Base-by-base conservation (phyloP, 2,888 invertebrate species). In the Lasioglossum vierecki region DNA sequence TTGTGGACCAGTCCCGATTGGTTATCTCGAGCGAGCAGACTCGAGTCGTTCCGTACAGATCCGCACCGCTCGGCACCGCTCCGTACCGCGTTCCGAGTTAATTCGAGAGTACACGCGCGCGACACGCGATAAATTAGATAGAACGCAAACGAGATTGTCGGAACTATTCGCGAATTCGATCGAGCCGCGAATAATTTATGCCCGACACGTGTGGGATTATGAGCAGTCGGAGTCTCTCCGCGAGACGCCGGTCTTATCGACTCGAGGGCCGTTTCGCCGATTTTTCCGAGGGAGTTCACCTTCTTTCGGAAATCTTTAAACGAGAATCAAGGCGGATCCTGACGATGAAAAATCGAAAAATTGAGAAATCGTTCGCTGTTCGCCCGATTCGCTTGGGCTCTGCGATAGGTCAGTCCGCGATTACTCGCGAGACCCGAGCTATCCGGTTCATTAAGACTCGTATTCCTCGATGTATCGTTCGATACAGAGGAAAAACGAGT, bases 61-160 rank as follows among this genome's bases (percentile, higher is more conserved):
- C 76, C 71, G 39, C 39, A 18, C 4, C 26, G 76, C 30, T 53
- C 49, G 2, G 49, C 49, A 53, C 22, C 22, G 53, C 53, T 53
- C 53, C 2, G 53, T 22, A 72, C 73, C 49, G 74, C 80, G 85
- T 85, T 84, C 85, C 66, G 46, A 81, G 85, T 85, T 85, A 85
- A 85, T 85, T 85, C 84, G 84, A 79, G 84, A 84, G 84, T 85
- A 81, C 85, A 76, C 80, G 85, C 85, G 77, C 73, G 72, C 83
- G 79, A 84, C 84, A 72, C 78, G 78, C 80, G 85, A 85, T 85
- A 85, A 85, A 85, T 85, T 85, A 81, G 85, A 85, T 85, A 78
- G 85, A 81, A 81, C 85, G 85, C 80, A 85, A 85, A 84, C 85
- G 85, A 85, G 85, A 85, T 85, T 85, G 84, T 83, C 84, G 84